These are phyloP conservation scores for Aphaenogaster ashmeadi DNA, from an alignment of 1,140 invertebrate genomes.

Conservation along the genomic window DNA sequence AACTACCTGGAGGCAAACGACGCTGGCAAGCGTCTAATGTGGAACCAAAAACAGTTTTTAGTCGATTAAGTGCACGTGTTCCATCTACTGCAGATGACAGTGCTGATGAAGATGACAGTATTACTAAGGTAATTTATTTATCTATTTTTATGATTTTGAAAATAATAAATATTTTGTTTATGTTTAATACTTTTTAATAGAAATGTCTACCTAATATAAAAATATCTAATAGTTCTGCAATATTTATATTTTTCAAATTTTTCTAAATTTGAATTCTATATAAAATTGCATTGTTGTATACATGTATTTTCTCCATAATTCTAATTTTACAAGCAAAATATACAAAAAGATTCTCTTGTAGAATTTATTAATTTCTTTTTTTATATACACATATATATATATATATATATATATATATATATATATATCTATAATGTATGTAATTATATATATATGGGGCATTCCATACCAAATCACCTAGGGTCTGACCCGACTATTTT, in stretches of 20 bases:
- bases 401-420: too few species aligned
- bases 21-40: slow-evolving; percentile 82
- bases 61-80: slow-evolving; percentile 85
- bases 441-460: too few species aligned
- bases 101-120: slow-evolving; percentile 86
- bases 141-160: neutral
- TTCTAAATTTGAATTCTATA: neutral
- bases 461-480: too few species aligned
- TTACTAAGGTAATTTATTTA: slow-evolving; percentile 80
- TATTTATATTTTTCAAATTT: neutral
- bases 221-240: neutral
- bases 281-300: neutral
- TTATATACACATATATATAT: too few species aligned
- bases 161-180: neutral
- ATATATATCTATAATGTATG: too few species aligned
- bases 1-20: slow-evolving; percentile 84
- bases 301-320: too few species aligned
- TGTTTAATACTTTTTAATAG: slow-evolving; percentile 14
- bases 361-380: too few species aligned
- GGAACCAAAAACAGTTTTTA: slow-evolving; percentile 88
- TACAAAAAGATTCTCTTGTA: too few species aligned
- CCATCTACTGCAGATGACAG: slow-evolving; percentile 86
- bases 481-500: too few species aligned
- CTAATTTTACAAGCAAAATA: too few species aligned
- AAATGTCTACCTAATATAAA: slow-evolving; percentile 2